Percentiles rank a stretch among this genome's conserved stretches.
Conservation (phyloP, 2,113 vertebrate genomes). For the Dipodomys spectabilis region DNA sequence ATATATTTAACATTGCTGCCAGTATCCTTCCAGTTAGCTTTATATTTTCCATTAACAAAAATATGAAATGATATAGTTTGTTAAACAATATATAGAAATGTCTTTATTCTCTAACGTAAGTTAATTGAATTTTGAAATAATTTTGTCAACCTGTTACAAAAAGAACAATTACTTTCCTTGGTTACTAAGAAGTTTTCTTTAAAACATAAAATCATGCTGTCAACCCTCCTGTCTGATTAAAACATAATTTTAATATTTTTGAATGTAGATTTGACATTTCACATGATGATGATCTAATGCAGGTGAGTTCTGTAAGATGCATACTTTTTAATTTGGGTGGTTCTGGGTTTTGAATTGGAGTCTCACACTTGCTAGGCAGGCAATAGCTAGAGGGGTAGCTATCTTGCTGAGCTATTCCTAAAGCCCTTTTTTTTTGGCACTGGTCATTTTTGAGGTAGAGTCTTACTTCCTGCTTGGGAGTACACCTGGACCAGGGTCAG, state of each 20-base stretch:
- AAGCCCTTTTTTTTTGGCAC: too few relatives aligned
- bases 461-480: too few relatives aligned
- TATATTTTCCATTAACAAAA: neutral
- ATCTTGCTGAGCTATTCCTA: too few relatives aligned
- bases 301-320: neutral
- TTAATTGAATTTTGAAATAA: conserved; percentile 41
- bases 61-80: neutral
- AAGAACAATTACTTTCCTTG: neutral
- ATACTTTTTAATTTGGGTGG: too few relatives aligned
- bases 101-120: neutral
- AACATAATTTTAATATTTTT: neutral
- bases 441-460: too few relatives aligned
- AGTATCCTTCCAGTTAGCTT: neutral
- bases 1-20: neutral
- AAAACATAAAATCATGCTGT: neutral
- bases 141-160: neutral
- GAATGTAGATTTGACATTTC: neutral
- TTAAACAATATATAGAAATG: neutral
- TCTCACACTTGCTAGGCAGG: too few relatives aligned
- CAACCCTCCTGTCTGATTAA: neutral
- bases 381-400: too few relatives aligned
- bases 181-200: neutral
- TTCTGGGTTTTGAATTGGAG: too few relatives aligned
- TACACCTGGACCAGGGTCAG: too few relatives aligned
- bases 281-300: neutral